phyloP scores from a whole-genome alignment of 2,113 vertebrate species.

The Leuciscus idus region DNA sequence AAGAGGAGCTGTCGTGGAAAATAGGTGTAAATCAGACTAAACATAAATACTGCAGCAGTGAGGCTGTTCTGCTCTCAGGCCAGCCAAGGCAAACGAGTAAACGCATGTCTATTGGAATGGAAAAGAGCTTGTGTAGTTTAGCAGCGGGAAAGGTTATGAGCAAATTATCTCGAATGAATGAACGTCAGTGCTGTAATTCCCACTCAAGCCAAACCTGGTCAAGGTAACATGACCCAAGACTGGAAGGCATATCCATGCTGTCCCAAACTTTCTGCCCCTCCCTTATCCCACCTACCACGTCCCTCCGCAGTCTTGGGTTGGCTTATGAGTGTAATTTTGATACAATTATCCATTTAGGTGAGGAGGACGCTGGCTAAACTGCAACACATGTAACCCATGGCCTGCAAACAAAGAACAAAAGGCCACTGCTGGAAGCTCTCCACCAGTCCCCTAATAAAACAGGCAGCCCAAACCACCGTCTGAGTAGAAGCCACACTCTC shows the following conservation, averaged over 20 bases:
- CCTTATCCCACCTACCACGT: constrained; percentile 17
- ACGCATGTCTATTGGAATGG: constrained; percentile 35
- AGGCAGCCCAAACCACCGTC: constrained; percentile 46
- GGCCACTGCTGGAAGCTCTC: constrained; percentile 50
- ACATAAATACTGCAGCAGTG: constrained; percentile 52
- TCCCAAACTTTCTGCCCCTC: not conserved
- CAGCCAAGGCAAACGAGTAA: constrained; percentile 45
- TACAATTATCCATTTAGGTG: constrained; percentile 64
- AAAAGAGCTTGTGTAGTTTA: not conserved
- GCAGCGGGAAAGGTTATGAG: constrained; percentile 27
- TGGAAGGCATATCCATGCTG: constrained; percentile 25
- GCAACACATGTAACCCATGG: constrained; percentile 61
- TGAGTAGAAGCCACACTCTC: constrained; percentile 51
- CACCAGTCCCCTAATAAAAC: constrained; percentile 54
- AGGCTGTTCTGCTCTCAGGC: not conserved
- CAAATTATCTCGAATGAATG: constrained; percentile 29
- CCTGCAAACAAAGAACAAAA: constrained; percentile 64
- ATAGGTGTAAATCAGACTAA: constrained; percentile 51
- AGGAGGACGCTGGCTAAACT: constrained; percentile 59
- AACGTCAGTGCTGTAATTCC: constrained; percentile 37
- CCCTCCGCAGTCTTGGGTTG: constrained; percentile 35
- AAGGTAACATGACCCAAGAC: constrained; percentile 5
- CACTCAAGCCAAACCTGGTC: not conserved
- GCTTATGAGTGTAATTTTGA: constrained; percentile 55
- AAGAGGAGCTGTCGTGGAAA: constrained; percentile 48